Percentiles rank a stretch among this genome's conserved stretches.
Conservation (phyloP, 2,797 vertebrate genomes). For the Darevskia mixta region DNA sequence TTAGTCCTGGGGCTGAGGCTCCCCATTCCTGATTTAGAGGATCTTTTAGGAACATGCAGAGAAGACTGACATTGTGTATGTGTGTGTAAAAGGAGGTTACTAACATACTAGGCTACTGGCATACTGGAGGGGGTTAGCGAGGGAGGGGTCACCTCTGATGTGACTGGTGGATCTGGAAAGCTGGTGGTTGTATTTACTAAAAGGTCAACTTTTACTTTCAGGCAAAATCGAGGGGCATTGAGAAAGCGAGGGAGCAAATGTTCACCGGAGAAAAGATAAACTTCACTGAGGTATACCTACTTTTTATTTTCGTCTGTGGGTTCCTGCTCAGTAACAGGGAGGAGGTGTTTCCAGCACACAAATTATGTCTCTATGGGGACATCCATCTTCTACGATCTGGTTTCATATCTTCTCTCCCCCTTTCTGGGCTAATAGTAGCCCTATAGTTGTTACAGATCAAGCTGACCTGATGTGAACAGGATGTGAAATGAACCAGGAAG, state of each 20-base stretch:
- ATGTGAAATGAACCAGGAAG: too few relatives aligned
- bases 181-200: constrained; percentile 17
- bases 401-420: too few relatives aligned
- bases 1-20: too few relatives aligned
- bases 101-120: too few relatives aligned
- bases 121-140: not conserved
- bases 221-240: constrained; percentile 92
- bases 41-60: too few relatives aligned
- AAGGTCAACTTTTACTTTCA: constrained; percentile 69
- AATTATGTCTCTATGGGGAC: not conserved
- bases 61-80: not conserved
- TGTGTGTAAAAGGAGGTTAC: not conserved
- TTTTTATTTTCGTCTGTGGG: not conserved
- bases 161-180: constrained; percentile 15
- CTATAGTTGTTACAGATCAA: too few relatives aligned
- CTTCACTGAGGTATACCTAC: constrained; percentile 91
- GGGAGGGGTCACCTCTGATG: not conserved
- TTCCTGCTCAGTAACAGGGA: not conserved
- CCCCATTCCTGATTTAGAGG: too few relatives aligned
- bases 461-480: too few relatives aligned
- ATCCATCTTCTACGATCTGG: too few relatives aligned
- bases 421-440: too few relatives aligned
- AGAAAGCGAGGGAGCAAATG: constrained; percentile 90
- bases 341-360: not conserved
- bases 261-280: constrained; percentile 96